Evolutionary conservation across 2,113 vertebrate species (phyloP), one percentile per base, ranked within the genome.

Genomic region (Neolamprologus modestus): DNA sequence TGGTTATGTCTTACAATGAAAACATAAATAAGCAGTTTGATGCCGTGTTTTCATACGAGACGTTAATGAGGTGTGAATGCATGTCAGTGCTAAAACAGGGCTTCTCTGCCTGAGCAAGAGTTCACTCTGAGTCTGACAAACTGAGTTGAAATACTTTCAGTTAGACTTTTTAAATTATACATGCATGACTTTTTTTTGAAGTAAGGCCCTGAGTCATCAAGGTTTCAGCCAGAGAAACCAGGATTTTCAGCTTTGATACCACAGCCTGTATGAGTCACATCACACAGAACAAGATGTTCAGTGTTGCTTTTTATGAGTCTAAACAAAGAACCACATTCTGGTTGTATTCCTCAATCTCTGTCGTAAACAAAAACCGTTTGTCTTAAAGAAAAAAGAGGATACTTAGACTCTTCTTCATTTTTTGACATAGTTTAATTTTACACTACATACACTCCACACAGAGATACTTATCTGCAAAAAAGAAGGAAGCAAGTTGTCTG

Each of bases 1-100:
- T n/a, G 0, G 6, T 13, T 12, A 0, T 37, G 61, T 66, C 33
- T 66, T 66, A 3, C 17, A 35, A 1, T 66, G 17, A 13, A 66
- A 13, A 66, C 33, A 37, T 0, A 66, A 8, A 66, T 35, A 37
- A 35, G 31, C 17, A 35, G 31, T 66, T 33, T 33, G 59, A 11
- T 37, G 17, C 61, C 3, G 33, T 12, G 61, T 66, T 35, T 66
- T 66, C 31, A n/a, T n/a, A 66, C 17, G 17, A n/a, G 31, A 66
- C 61, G 31, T 37, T 37, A 40, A 21, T 4, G 33, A 68, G 35
- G 19, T 2, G 35, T 14, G 66, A 71, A 24, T 42, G 35, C 1
- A 9, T 40, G 35, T 24, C 66, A 1, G 12, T 9, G n/a, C n/a
- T 71, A 4, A 71, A 42, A 42, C n/a, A 71, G n/a, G 35, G 63